Base-by-base conservation (phyloP, 2,888 invertebrate species). In the Ectropis crepuscularia region DNA sequence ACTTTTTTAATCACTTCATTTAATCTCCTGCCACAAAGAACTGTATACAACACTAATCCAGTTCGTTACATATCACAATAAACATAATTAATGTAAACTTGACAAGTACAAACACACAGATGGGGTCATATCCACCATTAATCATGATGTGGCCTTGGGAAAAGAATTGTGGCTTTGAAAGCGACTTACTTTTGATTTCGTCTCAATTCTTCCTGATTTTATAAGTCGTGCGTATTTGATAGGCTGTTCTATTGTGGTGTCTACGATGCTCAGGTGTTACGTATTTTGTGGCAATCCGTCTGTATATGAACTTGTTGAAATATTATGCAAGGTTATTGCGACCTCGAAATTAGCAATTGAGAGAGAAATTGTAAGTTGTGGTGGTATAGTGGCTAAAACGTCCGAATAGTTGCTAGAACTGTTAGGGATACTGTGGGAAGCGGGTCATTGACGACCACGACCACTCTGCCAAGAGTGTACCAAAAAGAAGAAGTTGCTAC, bases 61-160 rank as follows among this genome's bases (percentile, higher is more conserved):
- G 66, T 68, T 68, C 57, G 57, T 69, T 62, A 57, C 53, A 65
- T 53, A 55, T 61, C 57, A 70, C 70, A 72, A 70, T 65, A 66
- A 70, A 67, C 77, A 74, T 82, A 87, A 87, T 87, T 82, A 86
- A 82, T 81, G 78, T 83, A 81, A 82, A 85, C 85, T 86, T 85
- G 87, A 84, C 83, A 74, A 76, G 79, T 81, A 81, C 83, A 83
- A 83, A 87, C 81, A 83, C 82, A 82, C 78, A 74, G 77, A 76
- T 75, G 74, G 85, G 89, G 88, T 87, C 88, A 87, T 81, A 79
- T 71, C 68, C 70, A 73, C 82, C 71, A 89, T 89, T 87, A 89
- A 88, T 89, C 89, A 87, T 69, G 42, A 43, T 42, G 38, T 65
- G 76, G 73, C 87, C 89, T 88, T 87, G 86, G 61, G 47, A 28